A percentile compares a stretch with the other conserved stretches of the same genome.
phyloP scores from a whole-genome alignment of 2,888 invertebrate species.

The Ditylenchus weischeri region DNA sequence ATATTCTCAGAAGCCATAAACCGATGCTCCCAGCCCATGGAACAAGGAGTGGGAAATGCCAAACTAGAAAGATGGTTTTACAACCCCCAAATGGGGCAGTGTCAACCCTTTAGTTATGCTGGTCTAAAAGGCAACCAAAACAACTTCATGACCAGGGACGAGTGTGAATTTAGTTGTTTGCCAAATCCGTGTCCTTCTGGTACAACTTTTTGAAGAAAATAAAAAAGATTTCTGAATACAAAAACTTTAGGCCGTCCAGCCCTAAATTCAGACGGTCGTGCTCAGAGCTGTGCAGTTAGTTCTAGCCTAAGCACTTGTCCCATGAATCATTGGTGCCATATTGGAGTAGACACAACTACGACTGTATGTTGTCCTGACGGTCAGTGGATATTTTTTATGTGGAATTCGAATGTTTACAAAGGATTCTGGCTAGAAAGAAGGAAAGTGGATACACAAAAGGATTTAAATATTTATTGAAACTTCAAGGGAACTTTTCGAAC shows the following conservation, averaged over 20 bases:
- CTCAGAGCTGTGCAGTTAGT: constrained; percentile 53
- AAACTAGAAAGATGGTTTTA: constrained; percentile 51
- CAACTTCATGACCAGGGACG: constrained; percentile 38
- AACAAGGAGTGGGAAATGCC: constrained; percentile 38
- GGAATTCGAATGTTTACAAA: too few species aligned
- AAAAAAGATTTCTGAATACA: neutral
- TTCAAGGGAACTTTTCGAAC: too few species aligned
- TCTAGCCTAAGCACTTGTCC: constrained; percentile 55
- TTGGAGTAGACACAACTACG: constrained; percentile 49
- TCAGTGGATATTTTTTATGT: constrained; percentile 4
- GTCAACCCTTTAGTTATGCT: constrained; percentile 52
- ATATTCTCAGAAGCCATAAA: constrained; percentile 13
- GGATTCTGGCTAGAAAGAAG: too few species aligned
- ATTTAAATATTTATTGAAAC: too few species aligned
- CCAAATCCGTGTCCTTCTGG: constrained; percentile 37
- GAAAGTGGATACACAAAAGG: too few species aligned
- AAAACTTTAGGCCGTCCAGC: constrained; percentile 49
- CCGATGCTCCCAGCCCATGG: constrained; percentile 14
- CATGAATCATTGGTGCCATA: constrained; percentile 56
- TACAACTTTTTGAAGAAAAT: neutral
- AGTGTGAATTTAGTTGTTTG: constrained; percentile 31
- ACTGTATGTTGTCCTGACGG: constrained; percentile 57
- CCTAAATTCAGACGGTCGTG: constrained; percentile 50
- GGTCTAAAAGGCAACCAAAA: constrained; percentile 44
- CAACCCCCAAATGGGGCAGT: constrained; percentile 46